Percentiles rank a stretch among this genome's conserved stretches.
Evolutionary conservation across 2,113 vertebrate genomes (phyloP).

Genomic region (Anoura caudifer): DNA sequence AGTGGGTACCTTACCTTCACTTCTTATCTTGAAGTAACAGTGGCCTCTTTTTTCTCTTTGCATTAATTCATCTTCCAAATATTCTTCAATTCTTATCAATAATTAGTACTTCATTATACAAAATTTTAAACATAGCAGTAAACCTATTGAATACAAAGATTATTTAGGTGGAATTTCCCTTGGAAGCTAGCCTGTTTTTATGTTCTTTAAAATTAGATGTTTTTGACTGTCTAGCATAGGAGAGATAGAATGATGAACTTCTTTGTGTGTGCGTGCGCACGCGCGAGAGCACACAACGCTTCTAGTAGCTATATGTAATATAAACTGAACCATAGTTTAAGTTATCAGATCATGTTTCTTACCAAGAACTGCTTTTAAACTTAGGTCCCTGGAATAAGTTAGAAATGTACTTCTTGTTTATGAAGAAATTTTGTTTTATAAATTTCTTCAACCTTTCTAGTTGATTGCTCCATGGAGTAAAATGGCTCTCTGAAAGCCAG

Average conservation of each 20-base stretch:
- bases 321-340: not conserved
- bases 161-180: not conserved
- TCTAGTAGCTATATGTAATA: not conserved
- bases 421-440: not conserved
- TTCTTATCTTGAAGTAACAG: not conserved
- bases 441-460: not conserved
- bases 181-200: not conserved
- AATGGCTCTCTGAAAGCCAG: not conserved
- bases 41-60: not conserved
- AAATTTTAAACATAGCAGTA: not conserved
- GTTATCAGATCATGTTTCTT: not conserved
- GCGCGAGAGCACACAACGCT: too few relatives aligned
- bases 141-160: not conserved
- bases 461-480: not conserved
- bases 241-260: not conserved
- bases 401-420: not conserved
- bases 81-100: not conserved
- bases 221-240: not conserved
- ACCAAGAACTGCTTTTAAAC: not conserved
- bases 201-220: not conserved
- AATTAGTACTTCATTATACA: not conserved
- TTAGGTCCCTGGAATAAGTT: not conserved
- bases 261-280: too few relatives aligned
- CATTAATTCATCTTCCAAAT: not conserved
- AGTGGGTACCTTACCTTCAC: not conserved